Evolutionary conservation across 1,140 invertebrate genomes (phyloP).

Genomic region (Listronotus oregonensis): DNA sequence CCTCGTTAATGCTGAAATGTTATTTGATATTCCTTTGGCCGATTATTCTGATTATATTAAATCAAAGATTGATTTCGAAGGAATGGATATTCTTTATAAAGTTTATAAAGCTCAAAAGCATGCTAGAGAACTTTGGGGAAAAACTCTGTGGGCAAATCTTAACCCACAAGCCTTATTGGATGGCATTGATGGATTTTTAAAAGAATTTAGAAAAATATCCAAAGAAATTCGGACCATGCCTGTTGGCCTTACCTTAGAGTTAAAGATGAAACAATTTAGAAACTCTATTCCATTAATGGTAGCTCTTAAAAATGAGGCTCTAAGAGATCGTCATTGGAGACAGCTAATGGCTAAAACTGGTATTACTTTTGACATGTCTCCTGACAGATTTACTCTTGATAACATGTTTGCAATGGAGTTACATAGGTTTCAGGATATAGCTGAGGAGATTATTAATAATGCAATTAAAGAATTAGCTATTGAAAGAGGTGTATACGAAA

Average conservation of each 20-base stretch:
- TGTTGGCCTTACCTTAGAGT: slow-evolving; percentile 71
- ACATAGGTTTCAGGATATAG: slow-evolving; percentile 81
- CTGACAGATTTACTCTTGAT: slow-evolving; percentile 83
- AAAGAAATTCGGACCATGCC: slow-evolving; percentile 61
- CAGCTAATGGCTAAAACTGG: slow-evolving; percentile 87
- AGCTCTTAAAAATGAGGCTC: slow-evolving; percentile 87
- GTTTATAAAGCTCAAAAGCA: slow-evolving; percentile 80
- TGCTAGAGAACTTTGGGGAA: slow-evolving; percentile 78
- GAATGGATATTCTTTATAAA: slow-evolving; percentile 74
- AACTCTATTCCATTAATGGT: slow-evolving; percentile 86
- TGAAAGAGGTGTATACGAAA: slow-evolving; percentile 81
- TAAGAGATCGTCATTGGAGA: slow-evolving; percentile 86
- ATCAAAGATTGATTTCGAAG: slow-evolving; percentile 73
- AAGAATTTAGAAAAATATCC: slow-evolving; percentile 72
- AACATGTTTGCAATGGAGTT: slow-evolving; percentile 92
- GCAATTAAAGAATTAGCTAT: slow-evolving; percentile 88
- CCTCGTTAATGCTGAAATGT: slow-evolving; percentile 77
- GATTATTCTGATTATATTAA: slow-evolving; percentile 78
- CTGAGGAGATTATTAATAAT: slow-evolving; percentile 81
- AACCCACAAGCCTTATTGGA: slow-evolving; percentile 82
- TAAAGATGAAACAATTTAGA: slow-evolving; percentile 87
- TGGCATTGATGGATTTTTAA: slow-evolving; percentile 84
- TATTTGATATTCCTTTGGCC: slow-evolving; percentile 83
- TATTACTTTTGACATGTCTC: slow-evolving; percentile 82
- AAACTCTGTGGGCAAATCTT: slow-evolving; percentile 84